Evolutionary conservation across 2,797 vertebrate genomes (phyloP).

Genomic region (Monodelphis domestica): DNA sequence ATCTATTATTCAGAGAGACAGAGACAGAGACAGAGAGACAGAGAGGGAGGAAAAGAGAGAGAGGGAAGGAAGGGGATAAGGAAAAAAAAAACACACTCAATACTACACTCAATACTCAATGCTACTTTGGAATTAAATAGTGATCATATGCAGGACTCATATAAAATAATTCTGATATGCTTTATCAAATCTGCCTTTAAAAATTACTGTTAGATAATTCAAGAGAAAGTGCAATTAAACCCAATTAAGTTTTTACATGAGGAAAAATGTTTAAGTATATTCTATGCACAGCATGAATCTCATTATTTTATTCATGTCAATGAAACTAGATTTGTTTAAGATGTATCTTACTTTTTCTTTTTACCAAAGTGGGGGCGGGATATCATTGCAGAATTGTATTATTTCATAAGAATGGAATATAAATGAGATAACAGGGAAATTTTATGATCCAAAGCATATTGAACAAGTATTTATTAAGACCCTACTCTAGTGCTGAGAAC

Average conservation of each 20-base stretch:
- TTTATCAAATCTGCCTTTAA: slow-evolving; percentile 61
- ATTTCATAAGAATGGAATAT: background rate
- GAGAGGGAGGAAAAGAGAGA: background rate
- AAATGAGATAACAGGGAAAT: background rate
- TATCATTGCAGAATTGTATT: background rate
- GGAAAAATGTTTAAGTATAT: slow-evolving; percentile 51
- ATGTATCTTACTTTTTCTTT: background rate
- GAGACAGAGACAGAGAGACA: no score
- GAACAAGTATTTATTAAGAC: background rate
- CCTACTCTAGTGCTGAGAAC: background rate
- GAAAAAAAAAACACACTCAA: background rate
- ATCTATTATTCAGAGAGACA: slow-evolving; percentile 37
- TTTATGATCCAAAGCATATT: background rate
- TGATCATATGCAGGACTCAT: slow-evolving; percentile 10
- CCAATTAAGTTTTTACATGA: slow-evolving; percentile 62
- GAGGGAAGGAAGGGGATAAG: background rate
- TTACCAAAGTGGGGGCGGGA: background rate
- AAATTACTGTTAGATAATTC: slow-evolving; percentile 40
- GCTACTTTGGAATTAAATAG: slow-evolving; percentile 2
- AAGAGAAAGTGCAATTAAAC: slow-evolving; percentile 58
- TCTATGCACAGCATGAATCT: slow-evolving; percentile 34
- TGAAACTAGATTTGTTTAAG: background rate
- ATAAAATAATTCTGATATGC: slow-evolving; percentile 48
- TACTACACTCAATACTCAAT: no score
- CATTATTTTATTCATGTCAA: slow-evolving; percentile 33